These are phyloP conservation scores for Gobius niger DNA, from an alignment of 2,113 vertebrate species.

Conservation along the genomic window DNA sequence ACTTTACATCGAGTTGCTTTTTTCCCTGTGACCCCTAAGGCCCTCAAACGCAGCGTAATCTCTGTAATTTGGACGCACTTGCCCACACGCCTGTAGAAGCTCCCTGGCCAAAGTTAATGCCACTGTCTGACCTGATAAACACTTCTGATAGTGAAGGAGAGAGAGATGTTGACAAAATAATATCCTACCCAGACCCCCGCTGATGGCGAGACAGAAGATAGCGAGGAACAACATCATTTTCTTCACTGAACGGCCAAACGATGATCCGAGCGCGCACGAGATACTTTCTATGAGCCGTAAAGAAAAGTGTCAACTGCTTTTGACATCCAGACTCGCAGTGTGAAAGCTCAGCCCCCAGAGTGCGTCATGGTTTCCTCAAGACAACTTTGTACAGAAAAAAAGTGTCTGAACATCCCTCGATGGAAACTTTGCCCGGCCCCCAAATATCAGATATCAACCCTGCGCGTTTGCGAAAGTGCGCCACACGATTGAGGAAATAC, in stretches of 20 bases:
- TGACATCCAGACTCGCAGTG: conserved; percentile 21
- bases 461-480: conserved; percentile 33
- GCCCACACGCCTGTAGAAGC: not conserved
- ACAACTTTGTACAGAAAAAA: conserved; percentile 19
- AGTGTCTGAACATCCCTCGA: conserved; percentile 44
- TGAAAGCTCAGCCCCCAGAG: conserved; percentile 64
- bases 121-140: not conserved
- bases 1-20: not conserved
- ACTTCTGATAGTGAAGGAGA: not conserved
- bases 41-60: not conserved
- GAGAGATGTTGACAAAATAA: not conserved
- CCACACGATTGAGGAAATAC: conserved; percentile 35
- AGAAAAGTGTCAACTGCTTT: not conserved
- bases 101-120: not conserved
- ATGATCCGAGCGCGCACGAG: not conserved
- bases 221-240: conserved; percentile 52
- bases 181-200: conserved; percentile 64
- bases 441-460: conserved; percentile 26
- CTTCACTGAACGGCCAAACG: not conserved
- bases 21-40: not conserved
- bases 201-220: conserved; percentile 54
- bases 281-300: not conserved
- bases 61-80: not conserved
- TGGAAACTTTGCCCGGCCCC: conserved; percentile 61
- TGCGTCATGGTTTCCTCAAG: conserved; percentile 76